Evolutionary conservation across 2,888 invertebrate species (phyloP).

Genomic region (Schrankia costaestrigalis): DNA sequence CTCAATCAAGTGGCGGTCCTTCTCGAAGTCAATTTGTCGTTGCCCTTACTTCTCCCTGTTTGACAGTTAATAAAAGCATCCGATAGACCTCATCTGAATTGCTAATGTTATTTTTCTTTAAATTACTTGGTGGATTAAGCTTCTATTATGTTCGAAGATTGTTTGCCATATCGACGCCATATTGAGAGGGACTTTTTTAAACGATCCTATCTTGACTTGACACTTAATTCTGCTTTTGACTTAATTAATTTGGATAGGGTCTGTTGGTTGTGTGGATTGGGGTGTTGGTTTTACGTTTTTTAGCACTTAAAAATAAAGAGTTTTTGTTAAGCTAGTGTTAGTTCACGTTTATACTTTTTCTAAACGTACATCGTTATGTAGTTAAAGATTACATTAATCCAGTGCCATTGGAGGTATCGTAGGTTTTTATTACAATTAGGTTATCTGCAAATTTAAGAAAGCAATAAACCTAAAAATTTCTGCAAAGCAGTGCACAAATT

Average conservation of each 20-base stretch:
- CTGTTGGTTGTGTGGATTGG: too few relatives aligned
- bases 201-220: constrained; percentile 10
- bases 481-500: too few relatives aligned
- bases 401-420: too few relatives aligned
- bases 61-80: constrained; percentile 72
- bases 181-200: constrained; percentile 39
- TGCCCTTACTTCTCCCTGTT: constrained; percentile 56
- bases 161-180: constrained; percentile 57
- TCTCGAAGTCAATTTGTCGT: constrained; percentile 63
- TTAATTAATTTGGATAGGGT: constrained; percentile 14
- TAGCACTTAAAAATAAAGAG: too few relatives aligned
- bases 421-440: too few relatives aligned
- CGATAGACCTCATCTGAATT: constrained; percentile 72
- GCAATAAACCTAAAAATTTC: too few relatives aligned
- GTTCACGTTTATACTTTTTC: too few relatives aligned
- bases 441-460: too few relatives aligned
- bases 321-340: too few relatives aligned
- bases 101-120: constrained; percentile 80
- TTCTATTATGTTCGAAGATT: constrained; percentile 69
- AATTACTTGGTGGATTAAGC: constrained; percentile 72
- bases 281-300: too few relatives aligned
- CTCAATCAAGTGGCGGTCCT: constrained; percentile 43
- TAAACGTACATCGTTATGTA: too few relatives aligned
- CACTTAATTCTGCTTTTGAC: constrained; percentile 9
- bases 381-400: too few relatives aligned